phyloP scores from a whole-genome alignment of 2,797 vertebrate genomes.

The Etheostoma nigrum region DNA sequence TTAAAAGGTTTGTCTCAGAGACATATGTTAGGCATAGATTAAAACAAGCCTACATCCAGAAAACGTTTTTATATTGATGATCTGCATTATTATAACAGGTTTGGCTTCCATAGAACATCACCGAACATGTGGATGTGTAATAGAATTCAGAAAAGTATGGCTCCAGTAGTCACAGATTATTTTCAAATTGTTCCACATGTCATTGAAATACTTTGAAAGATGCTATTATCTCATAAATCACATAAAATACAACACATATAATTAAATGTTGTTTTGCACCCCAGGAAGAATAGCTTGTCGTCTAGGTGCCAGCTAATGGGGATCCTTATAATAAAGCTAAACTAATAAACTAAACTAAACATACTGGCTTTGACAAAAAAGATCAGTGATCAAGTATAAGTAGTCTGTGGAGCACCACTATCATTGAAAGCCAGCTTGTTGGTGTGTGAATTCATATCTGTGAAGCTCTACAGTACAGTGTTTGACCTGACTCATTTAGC shows the following conservation, averaged over 20 bases:
- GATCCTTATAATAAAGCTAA: too few species aligned
- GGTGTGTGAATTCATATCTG: not conserved
- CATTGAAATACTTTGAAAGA: not conserved
- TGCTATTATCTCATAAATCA: not conserved
- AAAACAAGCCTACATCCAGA: not conserved
- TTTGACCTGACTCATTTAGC: constrained; percentile 37
- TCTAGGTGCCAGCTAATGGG: too few species aligned
- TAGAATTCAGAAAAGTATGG: not conserved
- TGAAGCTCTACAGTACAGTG: not conserved
- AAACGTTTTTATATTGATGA: not conserved
- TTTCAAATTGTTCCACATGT: not conserved
- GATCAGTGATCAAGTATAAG: not conserved
- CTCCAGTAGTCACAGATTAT: not conserved
- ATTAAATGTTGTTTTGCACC: too few species aligned
- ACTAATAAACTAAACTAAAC: not conserved
- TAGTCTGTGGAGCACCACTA: not conserved
- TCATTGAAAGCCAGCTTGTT: not conserved
- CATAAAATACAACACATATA: not conserved
- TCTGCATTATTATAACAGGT: not conserved
- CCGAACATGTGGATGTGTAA: not conserved
- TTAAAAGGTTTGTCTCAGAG: not conserved
- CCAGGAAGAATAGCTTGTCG: too few species aligned
- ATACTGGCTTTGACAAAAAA: not conserved
- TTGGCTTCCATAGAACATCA: not conserved
- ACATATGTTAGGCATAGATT: not conserved